Percentiles rank a stretch among this genome's conserved stretches.
These are phyloP conservation scores for Cremastinae sp. DNA, from an alignment of 2,888 invertebrate species.

Conservation along the genomic window DNA sequence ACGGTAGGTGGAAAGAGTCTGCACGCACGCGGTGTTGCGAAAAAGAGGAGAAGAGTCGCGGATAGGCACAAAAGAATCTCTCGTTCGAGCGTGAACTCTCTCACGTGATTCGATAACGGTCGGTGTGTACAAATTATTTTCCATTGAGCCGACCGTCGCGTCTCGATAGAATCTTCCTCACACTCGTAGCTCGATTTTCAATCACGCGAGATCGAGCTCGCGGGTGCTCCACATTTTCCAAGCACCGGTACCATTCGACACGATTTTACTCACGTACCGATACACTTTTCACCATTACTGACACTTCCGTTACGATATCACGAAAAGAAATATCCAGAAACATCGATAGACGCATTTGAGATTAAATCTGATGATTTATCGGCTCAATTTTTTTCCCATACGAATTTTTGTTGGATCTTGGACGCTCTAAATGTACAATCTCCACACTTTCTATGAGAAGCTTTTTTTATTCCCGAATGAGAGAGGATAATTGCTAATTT, in stretches of 20 bases:
- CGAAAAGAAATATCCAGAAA: slow-evolving; percentile 2
- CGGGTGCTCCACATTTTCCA: slow-evolving; percentile 51
- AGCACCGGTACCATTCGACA: slow-evolving; percentile 40
- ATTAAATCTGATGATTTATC: no score
- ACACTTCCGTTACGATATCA: slow-evolving; percentile 48
- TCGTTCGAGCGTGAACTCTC: slow-evolving; percentile 44
- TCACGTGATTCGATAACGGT: slow-evolving; percentile 49
- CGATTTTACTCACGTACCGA: slow-evolving; percentile 43
- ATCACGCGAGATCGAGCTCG: background rate
- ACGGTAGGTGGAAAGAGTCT: slow-evolving; percentile 8
- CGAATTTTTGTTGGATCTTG: no score
- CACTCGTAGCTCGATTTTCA: background rate
- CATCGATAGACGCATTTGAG: slow-evolving; percentile 1
- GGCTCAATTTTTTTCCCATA: no score
- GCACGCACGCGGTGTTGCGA: slow-evolving; percentile 37
- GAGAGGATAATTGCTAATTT: no score
- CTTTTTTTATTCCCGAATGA: no score
- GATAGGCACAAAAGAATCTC: slow-evolving; percentile 15
- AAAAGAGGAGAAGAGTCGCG: slow-evolving; percentile 3
- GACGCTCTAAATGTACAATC: no score
- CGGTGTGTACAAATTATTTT: slow-evolving; percentile 39
- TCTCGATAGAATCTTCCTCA: slow-evolving; percentile 16
- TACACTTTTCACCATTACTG: slow-evolving; percentile 43
- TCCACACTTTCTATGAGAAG: no score
- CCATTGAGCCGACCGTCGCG: slow-evolving; percentile 38